Evolutionary conservation across 2,888 invertebrate species (phyloP).

Genomic region (Griposia aprilina): DNA sequence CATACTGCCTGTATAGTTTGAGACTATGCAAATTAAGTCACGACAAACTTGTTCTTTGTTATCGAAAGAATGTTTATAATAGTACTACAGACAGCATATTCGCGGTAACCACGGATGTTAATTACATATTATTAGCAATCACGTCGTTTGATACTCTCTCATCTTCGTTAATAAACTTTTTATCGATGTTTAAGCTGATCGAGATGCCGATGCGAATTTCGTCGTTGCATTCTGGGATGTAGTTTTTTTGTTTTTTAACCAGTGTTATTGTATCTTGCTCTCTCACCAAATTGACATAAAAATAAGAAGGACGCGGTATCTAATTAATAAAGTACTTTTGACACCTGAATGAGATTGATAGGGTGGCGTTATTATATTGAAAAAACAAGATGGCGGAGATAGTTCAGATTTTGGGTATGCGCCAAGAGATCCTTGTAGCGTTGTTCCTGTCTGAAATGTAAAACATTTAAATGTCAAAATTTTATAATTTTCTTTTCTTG

Average conservation of each 20-base stretch:
- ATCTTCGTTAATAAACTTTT: constrained; percentile 39
- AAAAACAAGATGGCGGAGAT: background rate
- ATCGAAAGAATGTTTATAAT: constrained; percentile 32
- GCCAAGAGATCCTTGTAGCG: background rate
- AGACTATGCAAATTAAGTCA: constrained; percentile 54
- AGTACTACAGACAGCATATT: constrained; percentile 12
- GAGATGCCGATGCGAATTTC: background rate
- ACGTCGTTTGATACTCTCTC: constrained; percentile 27
- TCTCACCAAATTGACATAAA: background rate
- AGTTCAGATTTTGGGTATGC: background rate
- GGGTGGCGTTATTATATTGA: background rate
- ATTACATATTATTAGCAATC: constrained; percentile 16
- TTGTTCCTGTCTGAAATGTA: background rate
- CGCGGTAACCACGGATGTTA: constrained; percentile 9
- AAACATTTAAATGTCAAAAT: background rate
- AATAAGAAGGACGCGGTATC: background rate
- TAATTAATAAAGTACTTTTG: background rate
- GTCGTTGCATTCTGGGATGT: constrained; percentile 8
- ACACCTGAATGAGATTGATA: background rate
- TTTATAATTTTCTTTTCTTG: background rate
- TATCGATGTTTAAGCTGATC: constrained; percentile 12
- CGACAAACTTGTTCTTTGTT: constrained; percentile 28
- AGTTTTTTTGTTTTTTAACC: constrained; percentile 3
- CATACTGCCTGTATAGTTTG: background rate
- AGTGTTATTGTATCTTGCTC: background rate